Evolutionary conservation across 2,113 vertebrate genomes (phyloP), one percentile per base, ranked within the genome.

Genomic region (Nesogale talazaci): DNA sequence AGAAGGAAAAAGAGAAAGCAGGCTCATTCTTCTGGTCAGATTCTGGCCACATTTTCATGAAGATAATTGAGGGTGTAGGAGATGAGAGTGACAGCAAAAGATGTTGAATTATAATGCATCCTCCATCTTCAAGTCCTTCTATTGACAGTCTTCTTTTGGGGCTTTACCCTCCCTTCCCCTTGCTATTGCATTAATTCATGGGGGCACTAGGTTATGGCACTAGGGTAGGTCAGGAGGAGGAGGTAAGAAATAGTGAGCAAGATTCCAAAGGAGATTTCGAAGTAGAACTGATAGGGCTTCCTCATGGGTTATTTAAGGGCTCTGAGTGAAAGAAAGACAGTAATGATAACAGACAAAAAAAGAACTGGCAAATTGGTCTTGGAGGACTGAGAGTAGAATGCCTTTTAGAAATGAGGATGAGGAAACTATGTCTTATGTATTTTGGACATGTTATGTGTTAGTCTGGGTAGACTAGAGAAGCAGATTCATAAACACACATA

Each of bases 121-220:
- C 61, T 80, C 46, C 52, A 6, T 16, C n/a, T 17, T 42, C 9
- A 4, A 3, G 16, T 83, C 3, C 57, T 36, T 82, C 34, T 52
- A 17, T n/a, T 42, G 19, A 22, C 11, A 3, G 17, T 15, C 46
- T 31, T 31, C 27, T 17, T 40, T 72, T 34, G 17, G 36, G 2
- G 0, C 14, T 25, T 11, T 56, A 19, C 1, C 14, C 23, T 56
- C 10, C 23, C 0, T 0, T 20, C 12, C 23, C 31, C 23, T 65
- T 25, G 6, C 22, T 75, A 19, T 42, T 65, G 12, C 31, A 22
- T 29, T 14, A 11, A 15, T 46, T 83, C 31, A 75, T 31, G n/a
- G 19, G n/a, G 38, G 2, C 19, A n/a, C 12, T 23, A 10, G 14
- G 4, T 69, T 9, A 63, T 56, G 23, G 36, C 36, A 29, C 31